Evolutionary conservation across 2,888 invertebrate genomes (phyloP).

Genomic region (Pollenia labialis): DNA sequence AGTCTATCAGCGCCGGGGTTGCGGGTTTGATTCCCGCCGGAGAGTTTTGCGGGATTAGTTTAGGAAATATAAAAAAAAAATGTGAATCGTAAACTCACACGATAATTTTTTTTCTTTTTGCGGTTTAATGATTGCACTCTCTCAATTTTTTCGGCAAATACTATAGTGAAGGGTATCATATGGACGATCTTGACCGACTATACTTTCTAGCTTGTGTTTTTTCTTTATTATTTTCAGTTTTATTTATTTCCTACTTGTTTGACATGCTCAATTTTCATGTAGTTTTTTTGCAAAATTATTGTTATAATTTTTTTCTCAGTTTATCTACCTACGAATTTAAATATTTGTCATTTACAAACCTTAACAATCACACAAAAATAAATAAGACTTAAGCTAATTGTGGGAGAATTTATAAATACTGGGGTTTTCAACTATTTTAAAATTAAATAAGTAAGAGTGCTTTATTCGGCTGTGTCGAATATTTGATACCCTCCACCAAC

Average conservation of each 20-base stretch:
- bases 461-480: no score
- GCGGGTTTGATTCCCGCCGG: no score
- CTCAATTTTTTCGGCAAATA: no score
- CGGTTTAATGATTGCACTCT: background rate
- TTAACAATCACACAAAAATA: background rate
- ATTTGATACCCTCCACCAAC: no score
- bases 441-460: background rate
- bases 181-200: no score
- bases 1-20: no score
- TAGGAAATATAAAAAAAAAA: no score
- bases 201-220: background rate
- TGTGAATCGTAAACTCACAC: no score
- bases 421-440: background rate
- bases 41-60: no score
- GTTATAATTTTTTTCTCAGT: background rate
- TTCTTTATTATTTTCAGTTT: background rate
- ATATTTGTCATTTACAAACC: conserved; percentile 47
- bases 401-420: conserved; percentile 40
- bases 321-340: conserved; percentile 35
- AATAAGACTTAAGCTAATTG: conserved; percentile 8
- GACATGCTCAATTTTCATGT: conserved; percentile 13
- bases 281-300: conserved; percentile 12
- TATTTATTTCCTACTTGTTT: conserved; percentile 49
- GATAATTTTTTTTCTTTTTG: background rate
- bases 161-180: no score